A percentile compares a stretch with the other conserved stretches of the same genome.
These are phyloP conservation scores for Drosophila limbata DNA, from an alignment of 2,888 invertebrate species.

Conservation along the genomic window DNA sequence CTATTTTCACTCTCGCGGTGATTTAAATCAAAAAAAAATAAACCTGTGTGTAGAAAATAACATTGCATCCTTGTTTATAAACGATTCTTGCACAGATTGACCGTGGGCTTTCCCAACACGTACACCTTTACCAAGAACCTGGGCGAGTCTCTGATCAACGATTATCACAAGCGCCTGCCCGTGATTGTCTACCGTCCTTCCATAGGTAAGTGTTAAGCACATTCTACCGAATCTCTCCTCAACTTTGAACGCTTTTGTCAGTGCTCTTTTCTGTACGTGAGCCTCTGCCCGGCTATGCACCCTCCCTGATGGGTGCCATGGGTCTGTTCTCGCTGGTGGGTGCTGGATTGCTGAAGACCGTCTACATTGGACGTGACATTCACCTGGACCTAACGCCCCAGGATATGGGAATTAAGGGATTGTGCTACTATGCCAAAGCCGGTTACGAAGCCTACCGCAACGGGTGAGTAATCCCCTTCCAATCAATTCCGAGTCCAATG, in stretches of 20 bases:
- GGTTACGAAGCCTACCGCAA: constrained; percentile 48
- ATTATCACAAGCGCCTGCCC: constrained; percentile 89
- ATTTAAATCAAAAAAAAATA: no score
- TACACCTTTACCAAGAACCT: constrained; percentile 96
- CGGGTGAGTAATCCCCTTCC: constrained; percentile 42
- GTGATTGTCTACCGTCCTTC: constrained; percentile 93
- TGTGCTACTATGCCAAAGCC: constrained; percentile 61
- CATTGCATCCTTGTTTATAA: neutral
- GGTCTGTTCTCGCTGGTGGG: constrained; percentile 74
- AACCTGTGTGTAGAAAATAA: neutral
- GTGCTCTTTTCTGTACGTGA: constrained; percentile 72
- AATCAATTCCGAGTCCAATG: no score
- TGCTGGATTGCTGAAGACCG: constrained; percentile 71
- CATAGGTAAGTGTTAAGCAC: constrained; percentile 87
- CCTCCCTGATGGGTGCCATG: constrained; percentile 75
- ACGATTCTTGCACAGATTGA: constrained; percentile 55
- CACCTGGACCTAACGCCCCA: constrained; percentile 74
- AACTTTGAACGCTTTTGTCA: constrained; percentile 1
- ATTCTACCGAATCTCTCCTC: neutral
- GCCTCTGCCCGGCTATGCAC: constrained; percentile 75
- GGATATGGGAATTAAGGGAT: constrained; percentile 69
- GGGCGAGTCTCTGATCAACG: constrained; percentile 92
- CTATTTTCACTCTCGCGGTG: no score
- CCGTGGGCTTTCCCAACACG: constrained; percentile 90
- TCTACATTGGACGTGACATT: constrained; percentile 46